phyloP scores from a whole-genome alignment of 2,888 invertebrate genomes.

The Conops quadrifasciatus region DNA sequence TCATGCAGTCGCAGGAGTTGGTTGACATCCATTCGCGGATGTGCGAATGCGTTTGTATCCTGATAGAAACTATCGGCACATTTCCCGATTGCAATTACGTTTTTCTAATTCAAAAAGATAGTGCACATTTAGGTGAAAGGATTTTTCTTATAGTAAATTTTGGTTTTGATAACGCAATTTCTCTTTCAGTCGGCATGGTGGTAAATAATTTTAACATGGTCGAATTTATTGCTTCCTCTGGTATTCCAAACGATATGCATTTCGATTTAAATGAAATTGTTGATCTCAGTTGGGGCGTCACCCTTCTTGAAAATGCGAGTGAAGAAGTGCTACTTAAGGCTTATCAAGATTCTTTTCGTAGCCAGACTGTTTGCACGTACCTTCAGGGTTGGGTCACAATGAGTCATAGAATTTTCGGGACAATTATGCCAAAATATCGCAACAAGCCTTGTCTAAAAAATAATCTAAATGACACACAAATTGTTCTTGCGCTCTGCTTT shows the following conservation, averaged over 20 bases:
- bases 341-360: slow-evolving; percentile 50
- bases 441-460: slow-evolving; percentile 50
- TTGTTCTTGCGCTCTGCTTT: slow-evolving; percentile 52
- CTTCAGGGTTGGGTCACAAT: slow-evolving; percentile 44
- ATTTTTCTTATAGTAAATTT: too few species aligned
- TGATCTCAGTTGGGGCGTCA: slow-evolving; percentile 49
- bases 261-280: slow-evolving; percentile 51
- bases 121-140: slow-evolving; percentile 51
- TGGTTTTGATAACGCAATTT: too few species aligned
- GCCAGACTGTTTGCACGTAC: slow-evolving; percentile 43
- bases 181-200: slow-evolving; percentile 50
- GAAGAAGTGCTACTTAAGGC: slow-evolving; percentile 45
- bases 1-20: slow-evolving; percentile 47
- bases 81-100: slow-evolving; percentile 53
- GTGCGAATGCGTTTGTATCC: slow-evolving; percentile 51
- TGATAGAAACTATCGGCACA: slow-evolving; percentile 52
- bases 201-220: slow-evolving; percentile 40
- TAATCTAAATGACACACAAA: slow-evolving; percentile 52
- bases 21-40: slow-evolving; percentile 55
- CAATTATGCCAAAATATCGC: slow-evolving; percentile 53
- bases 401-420: slow-evolving; percentile 49
- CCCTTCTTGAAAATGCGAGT: slow-evolving; percentile 37
- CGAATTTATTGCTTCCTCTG: slow-evolving; percentile 47
- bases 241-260: slow-evolving; percentile 43
- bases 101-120: slow-evolving; percentile 49